Conservation (phyloP, 2,113 vertebrate species). For the Pyrgilauda ruficollis region DNA sequence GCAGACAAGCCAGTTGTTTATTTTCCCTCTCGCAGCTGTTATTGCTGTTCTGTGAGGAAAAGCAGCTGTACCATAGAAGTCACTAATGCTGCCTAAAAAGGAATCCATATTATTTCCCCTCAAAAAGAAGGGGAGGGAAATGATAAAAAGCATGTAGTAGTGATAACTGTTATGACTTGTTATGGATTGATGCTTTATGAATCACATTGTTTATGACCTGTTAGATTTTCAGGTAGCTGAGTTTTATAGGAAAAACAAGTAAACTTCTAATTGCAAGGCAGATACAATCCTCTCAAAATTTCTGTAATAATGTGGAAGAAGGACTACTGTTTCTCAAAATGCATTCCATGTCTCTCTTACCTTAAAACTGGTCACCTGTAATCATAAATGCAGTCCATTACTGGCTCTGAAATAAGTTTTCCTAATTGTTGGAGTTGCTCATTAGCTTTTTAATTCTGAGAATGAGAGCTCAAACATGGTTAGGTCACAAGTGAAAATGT, state of each 20-base stretch:
- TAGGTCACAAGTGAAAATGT: background rate
- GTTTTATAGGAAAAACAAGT: background rate
- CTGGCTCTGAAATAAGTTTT: background rate
- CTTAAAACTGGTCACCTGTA: background rate
- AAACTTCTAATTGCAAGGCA: background rate
- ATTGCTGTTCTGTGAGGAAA: background rate
- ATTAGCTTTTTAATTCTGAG: background rate
- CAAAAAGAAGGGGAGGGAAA: background rate
- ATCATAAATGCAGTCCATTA: background rate
- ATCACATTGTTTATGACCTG: background rate
- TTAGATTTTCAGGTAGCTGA: background rate
- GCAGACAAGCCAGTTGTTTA: background rate
- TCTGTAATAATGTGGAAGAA: background rate
- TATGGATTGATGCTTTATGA: background rate
- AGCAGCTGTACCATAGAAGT: background rate
- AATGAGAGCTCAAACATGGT: background rate
- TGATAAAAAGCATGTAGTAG: background rate
- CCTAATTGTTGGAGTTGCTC: background rate
- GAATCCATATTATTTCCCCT: background rate
- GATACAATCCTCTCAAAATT: background rate
- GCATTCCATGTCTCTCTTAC: background rate
- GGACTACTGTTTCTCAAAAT: background rate
- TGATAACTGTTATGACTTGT: background rate
- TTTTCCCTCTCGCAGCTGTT: background rate
- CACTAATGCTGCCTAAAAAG: background rate